Conservation (phyloP, 2,888 invertebrate genomes). For the Drosophila mettleri region DNA sequence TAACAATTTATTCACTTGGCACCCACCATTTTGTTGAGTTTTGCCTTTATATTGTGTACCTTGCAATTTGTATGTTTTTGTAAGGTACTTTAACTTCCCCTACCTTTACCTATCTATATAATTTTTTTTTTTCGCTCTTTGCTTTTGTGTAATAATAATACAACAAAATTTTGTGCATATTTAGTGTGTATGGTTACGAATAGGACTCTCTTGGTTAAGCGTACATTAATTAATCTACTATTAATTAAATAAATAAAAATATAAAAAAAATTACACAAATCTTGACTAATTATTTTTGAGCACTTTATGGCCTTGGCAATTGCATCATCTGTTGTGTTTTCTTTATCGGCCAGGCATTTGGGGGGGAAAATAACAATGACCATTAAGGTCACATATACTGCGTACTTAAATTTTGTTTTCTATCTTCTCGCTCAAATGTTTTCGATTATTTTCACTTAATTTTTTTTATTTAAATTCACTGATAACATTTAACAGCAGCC, state of each 20-base stretch:
- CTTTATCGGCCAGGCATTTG: slow-evolving; percentile 16
- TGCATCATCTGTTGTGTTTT: slow-evolving; percentile 1
- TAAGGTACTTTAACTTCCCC: slow-evolving; percentile 28
- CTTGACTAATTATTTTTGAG: slow-evolving; percentile 29
- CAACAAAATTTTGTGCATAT: slow-evolving; percentile 74
- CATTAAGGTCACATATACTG: neutral
- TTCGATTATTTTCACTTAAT: neutral
- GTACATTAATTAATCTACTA: slow-evolving; percentile 78
- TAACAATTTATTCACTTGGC: slow-evolving; percentile 46
- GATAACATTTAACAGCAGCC: neutral
- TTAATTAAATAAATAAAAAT: slow-evolving; percentile 73
- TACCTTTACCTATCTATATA: slow-evolving; percentile 7
- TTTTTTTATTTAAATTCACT: slow-evolving; percentile 3
- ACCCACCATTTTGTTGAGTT: slow-evolving; percentile 34
- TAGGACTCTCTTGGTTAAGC: slow-evolving; percentile 77
- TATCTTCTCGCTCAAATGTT: neutral
- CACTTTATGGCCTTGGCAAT: slow-evolving; percentile 10
- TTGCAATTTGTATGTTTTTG: slow-evolving; percentile 34
- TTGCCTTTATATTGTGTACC: slow-evolving; percentile 25
- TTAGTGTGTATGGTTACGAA: slow-evolving; percentile 79
- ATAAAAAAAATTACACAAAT: slow-evolving; percentile 38
- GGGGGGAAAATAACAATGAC: neutral
- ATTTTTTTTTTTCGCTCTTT: slow-evolving; percentile 26
- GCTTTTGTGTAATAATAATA: slow-evolving; percentile 48
- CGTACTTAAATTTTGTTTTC: neutral